phyloP scores from a whole-genome alignment of 1,140 invertebrate species.

The Procambarus clarkii region DNA sequence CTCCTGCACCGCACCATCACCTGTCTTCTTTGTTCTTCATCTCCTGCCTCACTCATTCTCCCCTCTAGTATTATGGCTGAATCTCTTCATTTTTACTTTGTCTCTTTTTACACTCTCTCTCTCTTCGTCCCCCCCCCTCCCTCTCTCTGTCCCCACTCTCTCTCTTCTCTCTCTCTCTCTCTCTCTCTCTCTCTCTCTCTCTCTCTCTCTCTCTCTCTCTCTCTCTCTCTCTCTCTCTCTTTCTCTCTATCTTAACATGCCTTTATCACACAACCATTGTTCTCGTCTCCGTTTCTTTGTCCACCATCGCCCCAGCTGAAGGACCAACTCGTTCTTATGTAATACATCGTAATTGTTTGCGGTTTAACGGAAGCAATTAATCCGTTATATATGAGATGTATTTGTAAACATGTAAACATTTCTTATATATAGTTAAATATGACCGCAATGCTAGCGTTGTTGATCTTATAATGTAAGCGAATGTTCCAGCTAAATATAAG shows the following conservation, averaged over 20 bases:
- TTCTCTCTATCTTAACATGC: background rate
- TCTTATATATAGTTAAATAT: too few species aligned
- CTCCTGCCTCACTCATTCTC: background rate
- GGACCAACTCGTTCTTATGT: background rate
- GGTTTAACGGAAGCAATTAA: too few species aligned
- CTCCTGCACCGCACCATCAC: background rate
- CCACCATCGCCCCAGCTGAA: background rate
- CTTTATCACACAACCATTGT: background rate
- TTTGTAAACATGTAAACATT: too few species aligned
- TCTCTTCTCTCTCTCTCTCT: background rate
- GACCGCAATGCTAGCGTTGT: too few species aligned
- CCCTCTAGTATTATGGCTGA: background rate
- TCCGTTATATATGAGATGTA: too few species aligned
- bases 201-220: too few species aligned
- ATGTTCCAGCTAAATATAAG: too few species aligned
- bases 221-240: background rate
- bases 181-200: slow-evolving; percentile 25
- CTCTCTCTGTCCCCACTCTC: too few species aligned
- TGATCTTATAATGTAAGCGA: too few species aligned
- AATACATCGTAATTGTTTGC: background rate
- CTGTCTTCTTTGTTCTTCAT: background rate
- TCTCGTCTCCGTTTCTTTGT: background rate
- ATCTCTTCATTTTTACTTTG: background rate
- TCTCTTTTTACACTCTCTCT: background rate
- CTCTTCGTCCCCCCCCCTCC: too few species aligned